These are phyloP conservation scores for Ecdyonurus torrentis DNA, from an alignment of 2,888 invertebrate genomes.

Conservation along the genomic window DNA sequence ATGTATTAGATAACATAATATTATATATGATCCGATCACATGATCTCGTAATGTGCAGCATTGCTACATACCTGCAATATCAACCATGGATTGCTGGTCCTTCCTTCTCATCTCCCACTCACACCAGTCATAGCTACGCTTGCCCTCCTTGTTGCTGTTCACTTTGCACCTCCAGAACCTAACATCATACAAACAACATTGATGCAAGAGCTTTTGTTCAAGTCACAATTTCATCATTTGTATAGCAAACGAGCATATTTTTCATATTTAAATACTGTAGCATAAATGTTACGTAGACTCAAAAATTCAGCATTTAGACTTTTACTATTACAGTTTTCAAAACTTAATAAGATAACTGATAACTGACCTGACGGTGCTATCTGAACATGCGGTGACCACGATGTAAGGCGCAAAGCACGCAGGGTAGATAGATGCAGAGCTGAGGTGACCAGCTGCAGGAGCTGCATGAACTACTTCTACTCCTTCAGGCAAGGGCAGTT, in stretches of 20 bases:
- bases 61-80: constrained; percentile 53
- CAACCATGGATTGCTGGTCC: constrained; percentile 43
- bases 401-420: constrained; percentile 98
- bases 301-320: not conserved
- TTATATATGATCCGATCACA: constrained; percentile 14
- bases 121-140: constrained; percentile 51
- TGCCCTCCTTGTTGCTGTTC: constrained; percentile 30
- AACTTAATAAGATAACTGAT: not conserved
- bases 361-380: constrained; percentile 56
- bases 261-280: no score
- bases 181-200: no score
- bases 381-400: constrained; percentile 87
- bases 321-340: not conserved
- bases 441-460: constrained; percentile 91
- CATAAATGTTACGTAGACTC: not conserved
- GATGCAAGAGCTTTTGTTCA: no score
- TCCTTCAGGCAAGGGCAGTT: constrained; percentile 69
- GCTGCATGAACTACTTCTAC: constrained; percentile 87
- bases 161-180: constrained; percentile 76
- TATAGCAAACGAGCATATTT: no score
- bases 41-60: not conserved
- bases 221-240: no score
- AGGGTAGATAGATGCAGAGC: constrained; percentile 95
- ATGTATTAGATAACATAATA: no score
- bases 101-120: constrained; percentile 83